A percentile compares a stretch with the other conserved stretches of the same genome.
These are phyloP conservation scores for Galaxea fascicularis DNA, from an alignment of 92 coral and sea anemone genomes.

Conservation along the genomic window DNA sequence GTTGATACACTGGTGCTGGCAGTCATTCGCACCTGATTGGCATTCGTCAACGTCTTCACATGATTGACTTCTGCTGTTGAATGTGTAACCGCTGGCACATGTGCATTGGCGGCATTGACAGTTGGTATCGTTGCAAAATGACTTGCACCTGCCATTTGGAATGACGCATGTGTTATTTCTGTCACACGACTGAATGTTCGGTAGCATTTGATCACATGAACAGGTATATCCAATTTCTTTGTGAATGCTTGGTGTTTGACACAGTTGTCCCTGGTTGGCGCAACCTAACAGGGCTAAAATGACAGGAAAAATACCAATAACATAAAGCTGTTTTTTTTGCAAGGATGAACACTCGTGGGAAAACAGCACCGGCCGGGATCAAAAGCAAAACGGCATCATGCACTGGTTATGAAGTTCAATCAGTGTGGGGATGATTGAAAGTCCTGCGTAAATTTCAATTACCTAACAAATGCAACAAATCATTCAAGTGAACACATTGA, in stretches of 20 bases:
- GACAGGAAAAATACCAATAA: background rate
- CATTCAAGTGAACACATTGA: background rate
- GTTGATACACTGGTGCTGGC: conserved; percentile 74
- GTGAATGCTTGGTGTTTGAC: conserved; percentile 1
- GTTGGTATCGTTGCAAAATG: conserved; percentile 52
- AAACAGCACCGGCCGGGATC: too few species aligned
- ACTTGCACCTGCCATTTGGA: conserved; percentile 54
- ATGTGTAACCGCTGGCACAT: conserved; percentile 69
- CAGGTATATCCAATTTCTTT: conserved; percentile 12
- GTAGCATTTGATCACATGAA: conserved; percentile 22
- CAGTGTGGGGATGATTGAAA: too few species aligned
- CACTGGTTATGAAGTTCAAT: too few species aligned
- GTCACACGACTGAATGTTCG: conserved; percentile 17
- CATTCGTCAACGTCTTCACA: conserved; percentile 85
- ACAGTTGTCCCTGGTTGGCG: conserved; percentile 4
- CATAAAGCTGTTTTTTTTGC: background rate
- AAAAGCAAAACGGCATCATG: too few species aligned
- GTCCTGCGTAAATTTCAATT: too few species aligned
- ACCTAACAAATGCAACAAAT: background rate
- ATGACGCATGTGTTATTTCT: conserved; percentile 25
- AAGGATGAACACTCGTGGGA: too few species aligned
- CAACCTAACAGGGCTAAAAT: conserved; percentile 53
- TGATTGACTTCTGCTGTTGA: conserved; percentile 47
- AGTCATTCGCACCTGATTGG: conserved; percentile 56
- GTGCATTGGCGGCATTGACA: conserved; percentile 73